These are phyloP conservation scores for Sclerodermus sp. DNA, from an alignment of 2,888 invertebrate genomes.

Conservation along the genomic window DNA sequence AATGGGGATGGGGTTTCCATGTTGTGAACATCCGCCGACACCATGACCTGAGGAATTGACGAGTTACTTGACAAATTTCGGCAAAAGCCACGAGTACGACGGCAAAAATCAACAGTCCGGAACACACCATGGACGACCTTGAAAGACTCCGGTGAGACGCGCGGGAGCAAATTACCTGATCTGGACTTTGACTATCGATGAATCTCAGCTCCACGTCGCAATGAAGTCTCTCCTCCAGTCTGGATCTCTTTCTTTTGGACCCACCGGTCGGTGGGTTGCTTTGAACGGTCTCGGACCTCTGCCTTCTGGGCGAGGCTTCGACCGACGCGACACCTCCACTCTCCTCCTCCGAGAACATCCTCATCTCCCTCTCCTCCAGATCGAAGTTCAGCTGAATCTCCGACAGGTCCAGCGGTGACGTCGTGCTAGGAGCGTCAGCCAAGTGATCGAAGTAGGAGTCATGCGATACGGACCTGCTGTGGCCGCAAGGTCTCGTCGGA, in stretches of 20 bases:
- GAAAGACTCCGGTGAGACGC: too few relatives aligned
- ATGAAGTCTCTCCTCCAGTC: slow-evolving; percentile 77
- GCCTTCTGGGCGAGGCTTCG: slow-evolving; percentile 52
- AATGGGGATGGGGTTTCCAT: slow-evolving; percentile 52
- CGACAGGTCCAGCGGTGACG: slow-evolving; percentile 70
- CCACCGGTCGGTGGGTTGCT: slow-evolving; percentile 48
- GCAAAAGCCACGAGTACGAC: slow-evolving; percentile 6
- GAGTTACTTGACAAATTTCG: too few relatives aligned
- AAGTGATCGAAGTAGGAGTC: slow-evolving; percentile 89
- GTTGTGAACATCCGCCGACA: slow-evolving; percentile 57
- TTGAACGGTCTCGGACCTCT: slow-evolving; percentile 59
- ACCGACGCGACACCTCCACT: slow-evolving; percentile 64
- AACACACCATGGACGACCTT: too few relatives aligned
- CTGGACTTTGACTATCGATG: slow-evolving; percentile 78
- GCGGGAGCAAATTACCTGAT: slow-evolving; percentile 56
- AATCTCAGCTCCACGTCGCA: slow-evolving; percentile 70
- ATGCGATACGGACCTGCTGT: slow-evolving; percentile 79
- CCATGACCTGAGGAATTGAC: too few relatives aligned
- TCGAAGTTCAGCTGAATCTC: slow-evolving; percentile 83
- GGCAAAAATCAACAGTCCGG: too few relatives aligned
- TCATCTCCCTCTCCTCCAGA: slow-evolving; percentile 81
- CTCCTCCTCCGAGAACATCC: slow-evolving; percentile 88
- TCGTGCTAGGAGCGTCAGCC: slow-evolving; percentile 62
- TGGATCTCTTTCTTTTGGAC: slow-evolving; percentile 65
- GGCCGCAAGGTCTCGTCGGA: slow-evolving; percentile 58